Percentiles rank a stretch among this genome's conserved stretches.
Evolutionary conservation across 2,113 vertebrate species (phyloP).

Genomic region (Ovis canadensis): DNA sequence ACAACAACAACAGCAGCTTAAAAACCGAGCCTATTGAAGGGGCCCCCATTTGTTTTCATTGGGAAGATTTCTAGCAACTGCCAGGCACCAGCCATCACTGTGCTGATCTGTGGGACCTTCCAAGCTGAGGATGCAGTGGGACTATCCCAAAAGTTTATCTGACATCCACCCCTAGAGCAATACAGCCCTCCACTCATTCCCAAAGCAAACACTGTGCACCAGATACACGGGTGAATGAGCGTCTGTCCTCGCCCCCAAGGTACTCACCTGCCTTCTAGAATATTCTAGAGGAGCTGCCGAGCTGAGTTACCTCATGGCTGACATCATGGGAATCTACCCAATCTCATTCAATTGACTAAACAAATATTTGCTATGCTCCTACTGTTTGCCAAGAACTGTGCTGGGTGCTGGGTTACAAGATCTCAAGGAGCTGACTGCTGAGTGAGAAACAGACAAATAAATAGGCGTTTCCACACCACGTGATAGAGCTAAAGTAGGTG

Average conservation of each 20-base stretch:
- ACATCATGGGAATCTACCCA: constrained; percentile 68
- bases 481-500: background rate
- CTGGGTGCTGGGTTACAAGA: constrained; percentile 27
- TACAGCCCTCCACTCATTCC: background rate
- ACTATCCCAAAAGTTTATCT: background rate
- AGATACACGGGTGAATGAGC: background rate
- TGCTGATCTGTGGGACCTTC: background rate
- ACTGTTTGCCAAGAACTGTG: constrained; percentile 56
- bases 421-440: constrained; percentile 18
- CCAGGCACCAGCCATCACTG: background rate
- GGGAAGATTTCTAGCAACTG: background rate
- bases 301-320: constrained; percentile 25
- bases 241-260: background rate
- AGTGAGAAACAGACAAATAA: constrained; percentile 12
- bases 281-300: background rate
- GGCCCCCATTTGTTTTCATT: no score
- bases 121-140: background rate
- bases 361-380: constrained; percentile 67
- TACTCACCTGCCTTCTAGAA: background rate
- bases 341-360: constrained; percentile 55
- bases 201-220: background rate
- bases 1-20: background rate
- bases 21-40: background rate
- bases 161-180: background rate
- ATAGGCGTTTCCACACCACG: background rate